Conservation (phyloP, 2,113 vertebrate species). For the Odocoileus hemionus region DNA sequence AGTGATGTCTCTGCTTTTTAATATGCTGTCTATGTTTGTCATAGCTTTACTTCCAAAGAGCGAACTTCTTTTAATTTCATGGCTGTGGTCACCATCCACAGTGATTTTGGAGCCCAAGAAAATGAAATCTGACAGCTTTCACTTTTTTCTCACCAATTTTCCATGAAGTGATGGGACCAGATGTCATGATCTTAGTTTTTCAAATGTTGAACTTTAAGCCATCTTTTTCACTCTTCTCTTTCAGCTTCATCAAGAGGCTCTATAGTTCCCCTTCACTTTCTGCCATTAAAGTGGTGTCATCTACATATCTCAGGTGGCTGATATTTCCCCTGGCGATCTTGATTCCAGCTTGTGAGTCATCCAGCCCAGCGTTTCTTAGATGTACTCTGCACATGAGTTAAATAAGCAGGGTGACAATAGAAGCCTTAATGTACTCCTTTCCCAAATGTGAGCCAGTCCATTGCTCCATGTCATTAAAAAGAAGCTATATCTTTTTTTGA, state of each 20-base stretch:
- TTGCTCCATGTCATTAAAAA: conserved; percentile 73
- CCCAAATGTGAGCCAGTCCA: neutral
- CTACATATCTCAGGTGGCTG: neutral
- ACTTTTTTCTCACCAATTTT: neutral
- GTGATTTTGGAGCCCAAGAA: neutral
- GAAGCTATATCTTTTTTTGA: conserved; percentile 78
- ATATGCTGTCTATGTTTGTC: neutral
- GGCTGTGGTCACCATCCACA: neutral
- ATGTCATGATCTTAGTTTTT: neutral
- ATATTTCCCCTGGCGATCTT: neutral
- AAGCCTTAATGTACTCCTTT: neutral
- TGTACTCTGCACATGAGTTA: neutral
- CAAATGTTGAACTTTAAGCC: neutral
- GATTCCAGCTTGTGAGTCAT: neutral
- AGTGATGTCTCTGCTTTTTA: neutral
- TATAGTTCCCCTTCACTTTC: neutral
- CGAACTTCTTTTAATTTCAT: neutral
- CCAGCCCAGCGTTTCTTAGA: neutral
- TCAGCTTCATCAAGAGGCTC: neutral
- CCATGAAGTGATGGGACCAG: neutral
- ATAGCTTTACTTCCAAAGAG: neutral
- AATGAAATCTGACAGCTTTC: neutral
- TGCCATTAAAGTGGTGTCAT: neutral
- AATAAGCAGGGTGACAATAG: neutral
- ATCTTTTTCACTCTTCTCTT: neutral